Percentiles rank a stretch among this genome's conserved stretches.
These are phyloP conservation scores for Aradus depressus DNA, from an alignment of 2,888 invertebrate species.

Conservation along the genomic window DNA sequence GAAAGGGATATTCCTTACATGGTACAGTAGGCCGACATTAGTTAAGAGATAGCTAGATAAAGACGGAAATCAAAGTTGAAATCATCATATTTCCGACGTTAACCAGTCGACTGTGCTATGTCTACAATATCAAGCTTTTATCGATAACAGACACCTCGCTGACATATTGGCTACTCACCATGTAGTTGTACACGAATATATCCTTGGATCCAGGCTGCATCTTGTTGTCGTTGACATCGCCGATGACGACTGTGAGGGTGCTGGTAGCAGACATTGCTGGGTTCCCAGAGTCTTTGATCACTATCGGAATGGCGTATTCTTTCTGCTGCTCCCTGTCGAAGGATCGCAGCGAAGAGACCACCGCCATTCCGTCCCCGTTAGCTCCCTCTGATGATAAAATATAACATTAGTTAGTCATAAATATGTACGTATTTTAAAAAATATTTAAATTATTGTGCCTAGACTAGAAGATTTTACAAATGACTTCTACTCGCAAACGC, in stretches of 20 bases:
- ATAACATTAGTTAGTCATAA: background rate
- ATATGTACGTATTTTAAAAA: background rate
- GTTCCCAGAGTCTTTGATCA: conserved; percentile 92
- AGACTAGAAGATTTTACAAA: background rate
- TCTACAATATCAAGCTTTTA: no score
- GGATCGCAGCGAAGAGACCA: conserved; percentile 82
- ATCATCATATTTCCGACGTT: no score
- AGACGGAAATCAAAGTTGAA: no score
- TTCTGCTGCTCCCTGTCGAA: conserved; percentile 95
- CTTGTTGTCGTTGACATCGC: conserved; percentile 96
- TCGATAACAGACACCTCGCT: no score
- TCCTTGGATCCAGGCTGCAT: conserved; percentile 97
- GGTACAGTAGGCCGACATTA: no score
- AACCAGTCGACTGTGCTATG: no score
- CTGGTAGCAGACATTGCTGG: conserved; percentile 95
- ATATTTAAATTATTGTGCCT: background rate
- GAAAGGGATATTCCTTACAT: no score
- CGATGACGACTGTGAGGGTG: conserved; percentile 90
- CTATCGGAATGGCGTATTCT: conserved; percentile 91
- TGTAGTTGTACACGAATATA: conserved; percentile 93
- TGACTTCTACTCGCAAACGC: background rate
- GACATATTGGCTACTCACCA: no score
- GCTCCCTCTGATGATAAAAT: conserved; percentile 62
- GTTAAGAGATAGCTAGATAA: no score
- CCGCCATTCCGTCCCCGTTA: conserved; percentile 95